A percentile compares a stretch with the other conserved stretches of the same genome.
These are phyloP conservation scores for Colossoma macropomum DNA, from an alignment of 2,113 vertebrate species.

Conservation along the genomic window DNA sequence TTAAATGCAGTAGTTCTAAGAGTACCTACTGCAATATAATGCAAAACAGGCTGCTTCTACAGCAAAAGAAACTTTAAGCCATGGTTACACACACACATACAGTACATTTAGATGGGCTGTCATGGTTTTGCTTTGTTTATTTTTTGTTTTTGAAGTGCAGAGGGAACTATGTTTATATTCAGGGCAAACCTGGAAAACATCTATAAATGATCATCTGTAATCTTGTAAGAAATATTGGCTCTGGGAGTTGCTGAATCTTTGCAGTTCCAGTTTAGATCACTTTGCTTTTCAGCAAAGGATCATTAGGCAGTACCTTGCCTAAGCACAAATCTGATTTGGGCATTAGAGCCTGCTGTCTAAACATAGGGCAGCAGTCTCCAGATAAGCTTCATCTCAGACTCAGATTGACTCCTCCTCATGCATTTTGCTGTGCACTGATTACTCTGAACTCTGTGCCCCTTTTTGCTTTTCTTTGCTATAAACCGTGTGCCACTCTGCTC, in stretches of 20 bases:
- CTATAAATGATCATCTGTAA: neutral
- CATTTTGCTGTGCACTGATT: neutral
- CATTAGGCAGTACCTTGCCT: slow-evolving; percentile 25
- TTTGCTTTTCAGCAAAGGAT: slow-evolving; percentile 10
- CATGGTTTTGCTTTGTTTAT: too few relatives aligned
- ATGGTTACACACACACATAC: too few relatives aligned
- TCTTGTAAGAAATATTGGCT: neutral
- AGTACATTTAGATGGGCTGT: too few relatives aligned
- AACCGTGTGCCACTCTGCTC: neutral
- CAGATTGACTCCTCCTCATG: neutral
- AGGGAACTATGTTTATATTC: too few relatives aligned
- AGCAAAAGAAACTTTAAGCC: too few relatives aligned
- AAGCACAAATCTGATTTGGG: slow-evolving; percentile 29
- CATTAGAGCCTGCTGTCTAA: slow-evolving; percentile 18
- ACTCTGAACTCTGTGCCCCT: neutral
- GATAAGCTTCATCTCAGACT: slow-evolving; percentile 19
- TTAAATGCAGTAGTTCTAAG: too few relatives aligned
- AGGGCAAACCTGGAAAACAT: too few relatives aligned
- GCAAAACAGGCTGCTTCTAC: too few relatives aligned
- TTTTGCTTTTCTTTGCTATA: neutral
- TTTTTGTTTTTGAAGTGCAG: too few relatives aligned
- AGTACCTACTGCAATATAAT: too few relatives aligned
- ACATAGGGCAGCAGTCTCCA: neutral
- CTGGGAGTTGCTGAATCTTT: slow-evolving; percentile 2
- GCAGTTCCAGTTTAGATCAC: slow-evolving; percentile 3